Base-by-base conservation (phyloP, 2,113 vertebrate species). In the Mixornis gularis region DNA sequence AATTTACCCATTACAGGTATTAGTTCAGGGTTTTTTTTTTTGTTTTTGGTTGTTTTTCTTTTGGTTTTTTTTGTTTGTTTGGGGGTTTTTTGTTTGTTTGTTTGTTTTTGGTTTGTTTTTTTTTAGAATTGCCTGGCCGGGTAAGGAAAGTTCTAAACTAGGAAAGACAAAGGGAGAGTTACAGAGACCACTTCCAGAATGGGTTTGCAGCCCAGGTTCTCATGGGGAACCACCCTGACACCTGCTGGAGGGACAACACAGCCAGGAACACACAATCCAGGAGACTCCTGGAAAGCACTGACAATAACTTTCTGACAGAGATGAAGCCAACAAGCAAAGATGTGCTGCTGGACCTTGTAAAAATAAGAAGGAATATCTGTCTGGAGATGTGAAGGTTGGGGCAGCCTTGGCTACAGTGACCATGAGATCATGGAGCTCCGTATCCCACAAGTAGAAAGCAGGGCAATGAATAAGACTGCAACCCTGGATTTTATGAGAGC, bases 21-120 rank as follows among this genome's bases (percentile, higher is more conserved):
- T 8, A 15, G 32, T n/a, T 8, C 0, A 2, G 6, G 14, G 9
- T 6, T n/a, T 56, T 56, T 32, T 34, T 10, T 34, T 21, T n/a
- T n/a, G n/a, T n/a, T n/a, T n/a, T n/a, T n/a, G n/a, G n/a, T 22
- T 7, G 1, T 3, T 36, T 32, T 40, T 48, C 27, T 12, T 40
- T 2, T n/a, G n/a, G 32, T n/a, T 17, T 52, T 52, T 21, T 51
- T 27, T 9, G 7, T 17, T 30, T 30, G 16, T 52, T 29, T 8
- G 32, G n/a, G n/a, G n/a, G 32, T n/a, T 17, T 52, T 52, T 21
- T 21, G 19, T 51, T 27, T 9, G 7, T 17, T 30, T 30, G 16
- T 52, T 29, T 8, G 32, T 18, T 16, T 21, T 18, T n/a, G n/a
- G n/a, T 16, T 22, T 7, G 1, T 3, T 36, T 32, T 40, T 48